phyloP scores from a whole-genome alignment of 1,140 invertebrate species.

The Nixonia krombeini region DNA sequence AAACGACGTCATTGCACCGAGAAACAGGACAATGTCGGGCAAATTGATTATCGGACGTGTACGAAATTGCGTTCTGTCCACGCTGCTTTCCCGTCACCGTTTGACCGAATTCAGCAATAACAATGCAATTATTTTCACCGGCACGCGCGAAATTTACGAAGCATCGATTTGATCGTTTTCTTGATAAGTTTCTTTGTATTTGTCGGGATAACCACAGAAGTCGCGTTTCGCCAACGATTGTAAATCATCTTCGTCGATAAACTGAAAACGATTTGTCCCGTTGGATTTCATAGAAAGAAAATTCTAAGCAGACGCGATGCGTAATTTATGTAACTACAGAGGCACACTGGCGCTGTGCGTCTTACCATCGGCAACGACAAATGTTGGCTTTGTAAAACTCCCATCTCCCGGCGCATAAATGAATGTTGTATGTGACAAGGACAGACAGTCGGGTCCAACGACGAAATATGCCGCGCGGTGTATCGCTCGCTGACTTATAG shows the following conservation, averaged over 20 bases:
- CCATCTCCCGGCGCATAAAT: slow-evolving; percentile 53
- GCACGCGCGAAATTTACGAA: too few species aligned
- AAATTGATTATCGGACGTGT: slow-evolving; percentile 37
- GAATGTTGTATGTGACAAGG: slow-evolving; percentile 52
- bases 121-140: too few species aligned
- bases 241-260: slow-evolving; percentile 12
- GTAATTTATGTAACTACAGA: slow-evolving; percentile 42
- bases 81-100: slow-evolving; percentile 15
- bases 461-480: slow-evolving; percentile 46
- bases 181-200: too few species aligned
- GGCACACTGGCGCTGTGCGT: slow-evolving; percentile 36
- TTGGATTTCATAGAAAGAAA: slow-evolving; percentile 22
- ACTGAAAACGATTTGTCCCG: not conserved
- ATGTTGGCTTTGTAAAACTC: slow-evolving; percentile 57
- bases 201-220: too few species aligned
- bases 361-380: slow-evolving; percentile 48
- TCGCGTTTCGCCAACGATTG: too few species aligned
- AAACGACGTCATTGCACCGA: slow-evolving; percentile 23
- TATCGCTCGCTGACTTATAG: slow-evolving; percentile 39
- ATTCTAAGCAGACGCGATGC: slow-evolving; percentile 21
- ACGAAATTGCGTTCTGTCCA: slow-evolving; percentile 23
- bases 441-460: slow-evolving; percentile 43
- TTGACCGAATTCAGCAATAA: too few species aligned
- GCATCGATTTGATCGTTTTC: too few species aligned
- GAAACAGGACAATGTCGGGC: slow-evolving; percentile 23